phyloP scores from a whole-genome alignment of 2,888 invertebrate genomes.

The Acanthosoma haemorrhoidale region DNA sequence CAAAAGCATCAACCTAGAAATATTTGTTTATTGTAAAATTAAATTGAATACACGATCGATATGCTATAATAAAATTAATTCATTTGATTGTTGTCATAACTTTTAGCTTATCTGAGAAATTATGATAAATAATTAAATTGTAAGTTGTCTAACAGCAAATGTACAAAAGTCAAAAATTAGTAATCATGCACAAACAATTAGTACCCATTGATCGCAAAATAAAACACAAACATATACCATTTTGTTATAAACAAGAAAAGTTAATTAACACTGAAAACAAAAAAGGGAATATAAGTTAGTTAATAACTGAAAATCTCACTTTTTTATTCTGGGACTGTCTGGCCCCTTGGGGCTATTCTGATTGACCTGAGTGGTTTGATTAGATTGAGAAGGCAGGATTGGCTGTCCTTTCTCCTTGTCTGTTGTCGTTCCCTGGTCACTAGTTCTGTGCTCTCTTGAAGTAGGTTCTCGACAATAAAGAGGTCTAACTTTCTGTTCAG shows the following conservation, averaged over 20 bases:
- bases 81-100: neutral
- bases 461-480: constrained; percentile 48
- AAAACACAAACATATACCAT: neutral
- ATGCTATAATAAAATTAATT: too few species aligned
- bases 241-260: neutral
- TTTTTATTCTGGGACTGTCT: constrained; percentile 13
- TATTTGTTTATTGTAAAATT: too few species aligned
- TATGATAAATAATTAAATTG: too few species aligned
- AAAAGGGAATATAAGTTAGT: neutral
- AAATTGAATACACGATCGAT: too few species aligned
- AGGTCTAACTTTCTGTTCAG: constrained; percentile 42
- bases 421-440: constrained; percentile 28
- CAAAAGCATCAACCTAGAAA: too few species aligned
- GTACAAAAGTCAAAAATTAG: neutral
- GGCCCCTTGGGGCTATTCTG: constrained; percentile 4
- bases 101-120: neutral
- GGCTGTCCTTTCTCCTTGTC: neutral
- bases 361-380: neutral
- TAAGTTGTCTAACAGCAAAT: neutral
- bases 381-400: neutral
- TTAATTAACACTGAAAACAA: neutral
- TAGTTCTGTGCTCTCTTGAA: constrained; percentile 46
- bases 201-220: neutral
- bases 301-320: constrained; percentile 1
- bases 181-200: neutral